Evolutionary conservation across 2,888 invertebrate species (phyloP).

Genomic region (Melanophora roralis): DNA sequence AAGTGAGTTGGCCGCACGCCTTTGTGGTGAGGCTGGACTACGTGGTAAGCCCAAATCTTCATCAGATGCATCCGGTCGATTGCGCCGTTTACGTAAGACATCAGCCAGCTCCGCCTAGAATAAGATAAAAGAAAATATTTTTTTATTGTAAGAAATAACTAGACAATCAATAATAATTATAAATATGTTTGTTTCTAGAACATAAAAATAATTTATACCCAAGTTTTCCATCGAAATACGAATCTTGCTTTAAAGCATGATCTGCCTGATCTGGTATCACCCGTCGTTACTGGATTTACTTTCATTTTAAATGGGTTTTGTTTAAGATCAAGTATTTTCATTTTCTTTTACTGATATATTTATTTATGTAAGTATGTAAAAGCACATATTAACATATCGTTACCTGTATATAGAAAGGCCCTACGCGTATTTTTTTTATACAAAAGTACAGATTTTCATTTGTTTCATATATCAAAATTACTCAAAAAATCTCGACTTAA

Average conservation of each 20-base stretch:
- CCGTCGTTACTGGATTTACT: slow-evolving; percentile 66
- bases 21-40: slow-evolving; percentile 85
- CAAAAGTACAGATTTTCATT: too few relatives aligned
- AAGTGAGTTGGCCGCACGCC: slow-evolving; percentile 69
- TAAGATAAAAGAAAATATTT: background rate
- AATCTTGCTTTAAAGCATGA: slow-evolving; percentile 73
- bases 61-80: slow-evolving; percentile 84
- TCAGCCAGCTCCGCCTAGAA: slow-evolving; percentile 86
- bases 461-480: too few relatives aligned
- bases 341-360: slow-evolving; percentile 42
- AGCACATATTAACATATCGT: too few relatives aligned
- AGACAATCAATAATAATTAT: background rate
- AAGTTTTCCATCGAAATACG: slow-evolving; percentile 76
- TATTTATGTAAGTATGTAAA: too few relatives aligned
- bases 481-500: too few relatives aligned
- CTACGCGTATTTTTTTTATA: too few relatives aligned
- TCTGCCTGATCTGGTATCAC: slow-evolving; percentile 71
- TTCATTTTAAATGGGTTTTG: slow-evolving; percentile 75
- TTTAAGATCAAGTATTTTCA: slow-evolving; percentile 73
- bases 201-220: slow-evolving; percentile 69
- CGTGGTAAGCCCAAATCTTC: slow-evolving; percentile 86
- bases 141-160: background rate
- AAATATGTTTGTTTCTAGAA: too few relatives aligned
- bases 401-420: too few relatives aligned
- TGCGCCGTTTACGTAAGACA: slow-evolving; percentile 82